These are phyloP conservation scores for Leptinotarsa rubiginosa DNA, from an alignment of 2,888 invertebrate genomes.

Conservation along the genomic window DNA sequence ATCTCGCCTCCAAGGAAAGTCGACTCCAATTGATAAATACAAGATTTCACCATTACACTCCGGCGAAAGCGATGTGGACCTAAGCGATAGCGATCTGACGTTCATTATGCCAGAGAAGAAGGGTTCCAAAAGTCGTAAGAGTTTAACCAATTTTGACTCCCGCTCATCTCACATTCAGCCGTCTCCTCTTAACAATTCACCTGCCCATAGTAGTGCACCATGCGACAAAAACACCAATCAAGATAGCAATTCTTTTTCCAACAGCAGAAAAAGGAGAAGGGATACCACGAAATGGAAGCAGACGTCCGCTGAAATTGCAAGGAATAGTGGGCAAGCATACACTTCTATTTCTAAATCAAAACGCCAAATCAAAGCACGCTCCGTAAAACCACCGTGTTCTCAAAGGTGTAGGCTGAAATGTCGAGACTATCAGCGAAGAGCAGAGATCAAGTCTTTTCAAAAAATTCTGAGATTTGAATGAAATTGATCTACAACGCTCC, in stretches of 20 bases:
- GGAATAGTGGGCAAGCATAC: background rate
- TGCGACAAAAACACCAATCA: background rate
- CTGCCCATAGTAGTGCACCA: too few relatives aligned
- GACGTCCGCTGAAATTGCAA: background rate
- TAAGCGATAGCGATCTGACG: constrained; percentile 1
- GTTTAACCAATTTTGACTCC: background rate
- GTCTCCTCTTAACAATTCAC: background rate
- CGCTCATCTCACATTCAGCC: background rate
- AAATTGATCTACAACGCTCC: constrained; percentile 8
- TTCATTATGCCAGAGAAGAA: background rate
- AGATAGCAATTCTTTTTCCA: background rate
- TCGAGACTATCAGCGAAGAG: background rate
- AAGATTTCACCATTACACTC: too few relatives aligned
- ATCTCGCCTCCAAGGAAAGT: too few relatives aligned
- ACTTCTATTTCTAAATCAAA: background rate
- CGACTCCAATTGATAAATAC: too few relatives aligned
- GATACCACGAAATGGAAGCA: background rate
- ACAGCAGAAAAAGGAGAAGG: background rate
- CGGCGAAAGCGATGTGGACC: background rate
- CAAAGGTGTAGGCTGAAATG: background rate
- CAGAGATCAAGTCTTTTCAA: background rate
- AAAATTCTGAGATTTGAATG: background rate
- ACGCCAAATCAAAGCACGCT: background rate
- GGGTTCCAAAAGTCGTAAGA: background rate
- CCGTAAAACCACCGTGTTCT: constrained; percentile 14